A percentile compares a stretch with the other conserved stretches of the same genome.
Conservation (phyloP, 2,888 invertebrate genomes). For the Temnothorax ravouxi region DNA sequence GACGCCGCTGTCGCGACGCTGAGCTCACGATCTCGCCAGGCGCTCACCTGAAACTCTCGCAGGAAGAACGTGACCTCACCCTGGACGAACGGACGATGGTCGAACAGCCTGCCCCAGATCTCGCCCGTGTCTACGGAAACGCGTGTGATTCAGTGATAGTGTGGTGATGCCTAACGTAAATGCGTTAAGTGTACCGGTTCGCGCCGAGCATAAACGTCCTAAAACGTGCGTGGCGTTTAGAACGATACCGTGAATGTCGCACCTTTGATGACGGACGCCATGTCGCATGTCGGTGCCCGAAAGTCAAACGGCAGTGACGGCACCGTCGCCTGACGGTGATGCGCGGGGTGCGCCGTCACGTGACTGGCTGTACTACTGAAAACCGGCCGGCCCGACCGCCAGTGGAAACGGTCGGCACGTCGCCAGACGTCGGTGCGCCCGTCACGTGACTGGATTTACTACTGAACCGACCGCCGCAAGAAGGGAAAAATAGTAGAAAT, state of each 20-base stretch:
- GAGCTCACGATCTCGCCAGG: background rate
- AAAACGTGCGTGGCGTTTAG: conserved; percentile 5
- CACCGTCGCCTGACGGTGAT: background rate
- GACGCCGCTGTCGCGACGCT: background rate
- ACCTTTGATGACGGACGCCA: conserved; percentile 86
- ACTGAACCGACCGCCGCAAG: conserved; percentile 77
- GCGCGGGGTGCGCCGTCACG: background rate
- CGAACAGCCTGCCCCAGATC: conserved; percentile 94
- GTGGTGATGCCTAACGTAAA: conserved; percentile 17
- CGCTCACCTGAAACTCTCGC: conserved; percentile 93
- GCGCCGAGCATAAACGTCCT: too few species aligned
- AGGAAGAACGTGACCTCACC: conserved; percentile 95
- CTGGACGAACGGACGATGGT: conserved; percentile 94
- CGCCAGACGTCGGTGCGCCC: background rate
- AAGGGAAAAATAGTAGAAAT: background rate
- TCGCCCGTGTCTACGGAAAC: conserved; percentile 91
- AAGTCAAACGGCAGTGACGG: too few species aligned
- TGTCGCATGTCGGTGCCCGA: conserved; percentile 80
- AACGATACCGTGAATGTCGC: conserved; percentile 71
- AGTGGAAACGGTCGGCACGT: conserved; percentile 1
- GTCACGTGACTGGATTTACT: background rate
- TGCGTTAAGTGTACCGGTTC: background rate
- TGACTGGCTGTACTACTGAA: conserved; percentile 11
- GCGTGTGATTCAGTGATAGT: conserved; percentile 54
- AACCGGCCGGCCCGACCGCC: too few species aligned